phyloP scores from a whole-genome alignment of 1,140 invertebrate genomes.

The Harpegnathos saltator region DNA sequence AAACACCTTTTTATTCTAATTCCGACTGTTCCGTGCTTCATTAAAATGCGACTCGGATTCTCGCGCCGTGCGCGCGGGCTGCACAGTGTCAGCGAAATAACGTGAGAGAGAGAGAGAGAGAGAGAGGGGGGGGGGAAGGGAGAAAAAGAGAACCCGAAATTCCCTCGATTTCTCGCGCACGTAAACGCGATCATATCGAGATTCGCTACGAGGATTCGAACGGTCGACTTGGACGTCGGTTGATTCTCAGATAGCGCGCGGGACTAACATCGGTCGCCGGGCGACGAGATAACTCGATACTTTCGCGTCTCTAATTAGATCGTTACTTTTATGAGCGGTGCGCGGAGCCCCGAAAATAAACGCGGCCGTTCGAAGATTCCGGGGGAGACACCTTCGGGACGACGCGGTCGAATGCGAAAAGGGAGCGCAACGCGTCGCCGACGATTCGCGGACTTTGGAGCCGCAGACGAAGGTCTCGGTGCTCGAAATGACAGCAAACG shows the following conservation, averaged over 20 bases:
- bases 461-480: too few relatives aligned
- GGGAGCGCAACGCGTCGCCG: too few relatives aligned
- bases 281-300: constrained; percentile 31
- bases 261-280: background rate
- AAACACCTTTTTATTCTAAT: constrained; percentile 32
- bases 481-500: too few relatives aligned
- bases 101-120: background rate
- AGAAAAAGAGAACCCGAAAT: constrained; percentile 11
- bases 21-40: constrained; percentile 10
- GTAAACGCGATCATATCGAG: constrained; percentile 66
- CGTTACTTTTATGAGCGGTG: constrained; percentile 54
- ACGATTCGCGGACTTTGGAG: too few relatives aligned
- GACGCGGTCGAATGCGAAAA: too few relatives aligned
- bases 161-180: constrained; percentile 21
- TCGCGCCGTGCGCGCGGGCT: background rate
- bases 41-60: constrained; percentile 50
- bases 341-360: background rate
- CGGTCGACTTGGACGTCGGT: constrained; percentile 24
- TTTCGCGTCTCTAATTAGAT: constrained; percentile 67
- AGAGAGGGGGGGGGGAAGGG: constrained; percentile 1
- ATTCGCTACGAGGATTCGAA: constrained; percentile 44
- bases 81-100: constrained; percentile 30
- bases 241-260: constrained; percentile 17
- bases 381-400: too few relatives aligned
- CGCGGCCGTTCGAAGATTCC: constrained; percentile 1